Conservation (phyloP, 2,888 invertebrate species). For the Cheilosia scutellata region DNA sequence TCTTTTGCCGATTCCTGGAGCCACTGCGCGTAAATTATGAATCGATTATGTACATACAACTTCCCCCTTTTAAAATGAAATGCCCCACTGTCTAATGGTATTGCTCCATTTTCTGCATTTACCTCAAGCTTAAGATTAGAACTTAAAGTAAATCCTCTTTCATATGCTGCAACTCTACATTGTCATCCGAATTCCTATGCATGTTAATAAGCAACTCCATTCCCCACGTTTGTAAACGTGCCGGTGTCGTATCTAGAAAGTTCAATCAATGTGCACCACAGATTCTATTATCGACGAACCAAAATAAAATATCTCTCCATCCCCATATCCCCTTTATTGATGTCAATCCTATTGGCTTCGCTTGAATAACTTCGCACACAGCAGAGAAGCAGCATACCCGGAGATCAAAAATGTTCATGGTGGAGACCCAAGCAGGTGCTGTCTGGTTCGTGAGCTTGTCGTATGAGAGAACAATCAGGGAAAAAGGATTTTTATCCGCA, state of each 20-base stretch:
- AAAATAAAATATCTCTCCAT: conserved; percentile 10
- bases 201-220: conserved; percentile 18
- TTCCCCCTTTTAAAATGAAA: too few species aligned
- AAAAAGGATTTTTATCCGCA: conserved; percentile 29
- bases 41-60: too few species aligned
- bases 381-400: conserved; percentile 4
- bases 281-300: conserved; percentile 45
- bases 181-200: conserved; percentile 19
- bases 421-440: conserved; percentile 5
- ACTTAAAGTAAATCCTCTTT: conserved; percentile 22
- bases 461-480: neutral
- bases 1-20: too few species aligned
- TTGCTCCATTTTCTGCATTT: neutral
- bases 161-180: conserved; percentile 11
- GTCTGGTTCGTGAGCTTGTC: neutral
- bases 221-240: conserved; percentile 1
- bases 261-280: conserved; percentile 54
- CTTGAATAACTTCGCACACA: conserved; percentile 33
- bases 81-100: neutral
- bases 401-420: conserved; percentile 19
- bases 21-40: too few species aligned
- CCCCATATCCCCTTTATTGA: conserved; percentile 1
- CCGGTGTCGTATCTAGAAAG: conserved; percentile 17
- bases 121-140: conserved; percentile 16
- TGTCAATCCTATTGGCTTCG: conserved; percentile 43